Evolutionary conservation across 1,140 invertebrate genomes (phyloP).

Genomic region (Drosophila micromelanica): DNA sequence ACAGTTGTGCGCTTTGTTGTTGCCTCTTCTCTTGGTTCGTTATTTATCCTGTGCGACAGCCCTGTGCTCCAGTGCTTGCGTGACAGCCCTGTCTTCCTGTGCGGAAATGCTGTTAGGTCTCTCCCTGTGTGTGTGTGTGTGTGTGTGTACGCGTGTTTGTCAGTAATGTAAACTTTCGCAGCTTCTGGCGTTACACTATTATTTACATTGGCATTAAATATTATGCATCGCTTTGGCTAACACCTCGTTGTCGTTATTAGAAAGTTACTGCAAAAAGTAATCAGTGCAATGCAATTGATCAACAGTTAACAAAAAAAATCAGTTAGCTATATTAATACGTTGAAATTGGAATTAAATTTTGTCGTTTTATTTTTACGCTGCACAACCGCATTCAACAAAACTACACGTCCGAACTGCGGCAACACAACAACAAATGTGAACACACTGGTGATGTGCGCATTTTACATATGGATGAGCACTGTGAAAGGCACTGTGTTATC

Average conservation of each 20-base stretch:
- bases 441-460: constrained; percentile 7
- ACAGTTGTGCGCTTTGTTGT: constrained; percentile 3
- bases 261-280: too few relatives aligned
- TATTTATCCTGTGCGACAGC: constrained; percentile 26
- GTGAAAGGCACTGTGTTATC: neutral
- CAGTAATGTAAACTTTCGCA: constrained; percentile 4
- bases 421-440: constrained; percentile 47
- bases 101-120: neutral
- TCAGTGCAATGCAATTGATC: constrained; percentile 18
- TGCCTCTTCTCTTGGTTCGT: neutral
- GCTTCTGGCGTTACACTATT: constrained; percentile 18
- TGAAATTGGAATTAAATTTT: constrained; percentile 13
- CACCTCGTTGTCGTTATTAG: constrained; percentile 2
- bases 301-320: constrained; percentile 45
- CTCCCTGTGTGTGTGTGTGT: neutral
- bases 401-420: constrained; percentile 44
- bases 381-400: constrained; percentile 42
- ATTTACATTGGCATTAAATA: constrained; percentile 35
- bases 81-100: constrained; percentile 31
- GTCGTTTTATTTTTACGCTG: constrained; percentile 24
- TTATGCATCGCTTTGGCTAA: constrained; percentile 22
- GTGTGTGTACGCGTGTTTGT: constrained; percentile 4
- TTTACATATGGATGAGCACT: neutral
- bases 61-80: constrained; percentile 21
- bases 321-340: constrained; percentile 26